These are phyloP conservation scores for Drosophila hydei DNA, from an alignment of 1,140 invertebrate genomes.

Conservation along the genomic window DNA sequence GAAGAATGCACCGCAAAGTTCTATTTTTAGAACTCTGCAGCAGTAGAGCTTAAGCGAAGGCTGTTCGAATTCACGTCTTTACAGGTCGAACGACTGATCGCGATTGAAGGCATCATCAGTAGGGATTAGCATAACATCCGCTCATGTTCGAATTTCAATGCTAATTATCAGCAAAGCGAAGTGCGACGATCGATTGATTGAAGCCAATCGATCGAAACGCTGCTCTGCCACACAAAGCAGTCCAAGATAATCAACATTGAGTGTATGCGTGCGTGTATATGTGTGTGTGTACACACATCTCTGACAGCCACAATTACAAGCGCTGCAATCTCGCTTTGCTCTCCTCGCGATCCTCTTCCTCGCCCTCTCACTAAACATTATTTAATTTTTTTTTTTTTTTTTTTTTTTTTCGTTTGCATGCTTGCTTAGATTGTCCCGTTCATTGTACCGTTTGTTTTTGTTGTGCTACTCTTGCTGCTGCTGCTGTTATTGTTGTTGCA, in stretches of 20 bases:
- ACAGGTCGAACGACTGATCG: no score
- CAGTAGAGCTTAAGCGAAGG: no score
- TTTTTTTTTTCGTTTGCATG: no score
- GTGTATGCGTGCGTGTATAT: background rate
- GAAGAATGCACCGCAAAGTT: no score
- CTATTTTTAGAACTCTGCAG: no score
- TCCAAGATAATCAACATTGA: background rate
- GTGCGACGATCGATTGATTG: conserved; percentile 13
- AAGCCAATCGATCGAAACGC: conserved; percentile 3
- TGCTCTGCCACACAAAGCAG: background rate
- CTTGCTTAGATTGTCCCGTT: background rate
- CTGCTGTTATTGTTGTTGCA: conserved; percentile 21
- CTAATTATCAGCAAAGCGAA: conserved; percentile 20
- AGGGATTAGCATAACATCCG: conserved; percentile 8
- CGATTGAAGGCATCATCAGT: background rate
- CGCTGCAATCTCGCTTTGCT: background rate
- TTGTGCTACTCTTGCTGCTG: conserved; percentile 1
- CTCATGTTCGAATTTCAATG: conserved; percentile 6
- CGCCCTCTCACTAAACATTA: background rate
- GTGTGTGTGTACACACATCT: background rate
- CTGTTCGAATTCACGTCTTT: no score
- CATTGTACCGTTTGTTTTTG: conserved; percentile 3
- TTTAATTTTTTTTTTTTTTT: background rate
- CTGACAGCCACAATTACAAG: conserved; percentile 7
- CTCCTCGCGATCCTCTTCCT: background rate